Conservation (phyloP, 2,113 vertebrate genomes). For the Strigops habroptila region DNA sequence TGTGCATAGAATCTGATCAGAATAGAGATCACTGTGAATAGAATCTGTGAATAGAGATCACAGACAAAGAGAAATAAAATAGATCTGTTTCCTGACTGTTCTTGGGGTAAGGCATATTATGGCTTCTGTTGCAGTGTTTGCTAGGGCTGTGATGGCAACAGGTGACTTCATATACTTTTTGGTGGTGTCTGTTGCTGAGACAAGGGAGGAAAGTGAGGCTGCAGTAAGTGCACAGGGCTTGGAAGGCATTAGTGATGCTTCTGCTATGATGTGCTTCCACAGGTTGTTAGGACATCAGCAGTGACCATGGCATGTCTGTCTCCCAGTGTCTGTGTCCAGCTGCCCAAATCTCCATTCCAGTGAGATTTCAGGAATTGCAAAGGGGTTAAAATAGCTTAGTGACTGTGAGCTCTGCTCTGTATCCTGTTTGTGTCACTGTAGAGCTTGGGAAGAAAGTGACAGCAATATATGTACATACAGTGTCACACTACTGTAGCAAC, state of each 20-base stretch:
- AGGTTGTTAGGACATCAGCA: neutral
- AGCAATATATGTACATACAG: neutral
- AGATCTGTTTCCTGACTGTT: neutral
- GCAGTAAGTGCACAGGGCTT: neutral
- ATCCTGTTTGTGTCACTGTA: neutral
- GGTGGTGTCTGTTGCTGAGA: neutral
- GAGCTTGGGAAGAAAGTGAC: neutral
- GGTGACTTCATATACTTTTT: neutral
- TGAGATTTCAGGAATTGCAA: neutral
- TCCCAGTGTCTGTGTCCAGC: neutral
- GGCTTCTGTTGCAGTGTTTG: neutral
- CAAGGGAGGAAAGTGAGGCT: neutral
- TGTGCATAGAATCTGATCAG: neutral
- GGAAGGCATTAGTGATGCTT: neutral
- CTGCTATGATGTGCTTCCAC: neutral
- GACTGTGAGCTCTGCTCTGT: neutral
- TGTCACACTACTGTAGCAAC: neutral
- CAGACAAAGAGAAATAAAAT: neutral
- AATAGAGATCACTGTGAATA: neutral
- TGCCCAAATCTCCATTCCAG: neutral
- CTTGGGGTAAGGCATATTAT: neutral
- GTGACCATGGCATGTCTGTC: rapidly evolving
- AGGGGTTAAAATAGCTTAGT: neutral
- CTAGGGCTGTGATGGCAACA: neutral
- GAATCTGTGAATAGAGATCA: neutral